Percentiles rank a stretch among this genome's conserved stretches.
phyloP scores from a whole-genome alignment of 2,888 invertebrate genomes.

The Yponomeuta cagnagella region DNA sequence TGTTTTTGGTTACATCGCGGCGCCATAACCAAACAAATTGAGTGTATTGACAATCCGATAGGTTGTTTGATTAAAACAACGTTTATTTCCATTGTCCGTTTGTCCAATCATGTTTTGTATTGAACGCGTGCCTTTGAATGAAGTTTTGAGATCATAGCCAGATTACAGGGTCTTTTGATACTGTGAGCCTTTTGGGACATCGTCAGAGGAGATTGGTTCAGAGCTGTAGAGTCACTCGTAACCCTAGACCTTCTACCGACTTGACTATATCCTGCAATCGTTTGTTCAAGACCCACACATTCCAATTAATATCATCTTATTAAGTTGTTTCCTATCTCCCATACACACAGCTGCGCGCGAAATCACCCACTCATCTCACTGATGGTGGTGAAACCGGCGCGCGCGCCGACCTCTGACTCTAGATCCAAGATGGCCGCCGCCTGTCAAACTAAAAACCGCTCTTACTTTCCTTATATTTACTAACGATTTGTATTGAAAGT shows the following conservation, averaged over 20 bases:
- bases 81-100: neutral
- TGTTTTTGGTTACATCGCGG: neutral
- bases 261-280: too few species aligned
- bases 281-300: conserved; percentile 1
- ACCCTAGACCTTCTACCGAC: too few species aligned
- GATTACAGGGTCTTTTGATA: neutral
- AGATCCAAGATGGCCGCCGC: conserved; percentile 57
- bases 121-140: neutral
- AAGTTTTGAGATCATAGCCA: neutral
- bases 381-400: conserved; percentile 52
- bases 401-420: conserved; percentile 60
- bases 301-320: conserved; percentile 39
- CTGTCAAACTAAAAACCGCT: conserved; percentile 58
- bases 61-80: neutral
- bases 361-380: conserved; percentile 50
- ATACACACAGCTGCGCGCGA: conserved; percentile 18
- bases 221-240: neutral
- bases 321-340: conserved; percentile 29
- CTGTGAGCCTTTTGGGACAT: neutral
- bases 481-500: conserved; percentile 51
- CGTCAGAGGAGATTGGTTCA: neutral
- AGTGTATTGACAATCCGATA: neutral
- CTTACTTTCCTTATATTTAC: conserved; percentile 63
- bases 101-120: neutral
- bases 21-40: neutral